These are phyloP conservation scores for Microtus agrestis DNA, from an alignment of 2,797 vertebrate species.

Conservation along the genomic window DNA sequence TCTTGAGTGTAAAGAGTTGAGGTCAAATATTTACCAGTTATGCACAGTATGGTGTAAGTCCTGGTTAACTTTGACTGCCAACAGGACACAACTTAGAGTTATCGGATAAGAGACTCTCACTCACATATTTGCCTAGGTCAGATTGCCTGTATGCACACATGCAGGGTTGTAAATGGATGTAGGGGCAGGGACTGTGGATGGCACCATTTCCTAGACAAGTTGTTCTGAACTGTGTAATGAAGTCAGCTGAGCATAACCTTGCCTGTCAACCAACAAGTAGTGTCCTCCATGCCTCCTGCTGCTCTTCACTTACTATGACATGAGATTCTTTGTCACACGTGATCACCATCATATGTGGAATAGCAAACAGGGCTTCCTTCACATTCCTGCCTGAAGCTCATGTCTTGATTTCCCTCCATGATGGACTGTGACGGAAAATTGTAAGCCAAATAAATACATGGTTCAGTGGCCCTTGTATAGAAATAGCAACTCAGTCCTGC, in stretches of 20 bases:
- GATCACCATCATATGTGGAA: not conserved
- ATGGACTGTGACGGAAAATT: not conserved
- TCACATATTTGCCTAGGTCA: not conserved
- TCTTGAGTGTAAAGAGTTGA: not conserved
- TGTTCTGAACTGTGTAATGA: not conserved
- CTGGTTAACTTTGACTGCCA: not conserved
- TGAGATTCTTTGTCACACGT: not conserved
- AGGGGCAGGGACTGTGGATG: not conserved
- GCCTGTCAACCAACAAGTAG: not conserved
- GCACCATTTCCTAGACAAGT: not conserved
- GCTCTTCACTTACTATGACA: not conserved
- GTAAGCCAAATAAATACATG: not conserved
- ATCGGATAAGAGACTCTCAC: not conserved
- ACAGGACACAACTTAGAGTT: not conserved
- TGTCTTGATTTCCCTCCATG: not conserved
- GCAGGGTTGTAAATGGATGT: not conserved
- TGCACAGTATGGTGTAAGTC: no score
- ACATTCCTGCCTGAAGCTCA: not conserved
- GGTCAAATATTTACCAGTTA: not conserved
- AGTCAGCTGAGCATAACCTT: not conserved
- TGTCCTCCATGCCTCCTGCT: not conserved
- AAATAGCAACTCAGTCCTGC: not conserved
- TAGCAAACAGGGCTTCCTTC: not conserved
- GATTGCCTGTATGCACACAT: not conserved
- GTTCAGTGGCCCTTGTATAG: not conserved